Conservation (phyloP, 2,888 invertebrate species). For the Papilio protenor region DNA sequence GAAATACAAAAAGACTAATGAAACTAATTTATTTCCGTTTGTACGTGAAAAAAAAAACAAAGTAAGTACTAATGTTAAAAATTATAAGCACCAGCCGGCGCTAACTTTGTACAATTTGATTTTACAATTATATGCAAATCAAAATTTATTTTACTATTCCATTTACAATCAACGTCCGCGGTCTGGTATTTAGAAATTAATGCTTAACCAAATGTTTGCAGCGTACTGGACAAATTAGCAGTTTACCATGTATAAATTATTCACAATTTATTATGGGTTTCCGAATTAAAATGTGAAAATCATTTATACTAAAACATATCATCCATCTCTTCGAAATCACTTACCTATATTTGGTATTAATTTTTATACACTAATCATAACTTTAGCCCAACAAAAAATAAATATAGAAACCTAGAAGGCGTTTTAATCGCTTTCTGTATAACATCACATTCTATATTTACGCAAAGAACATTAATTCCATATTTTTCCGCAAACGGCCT, state of each 20-base stretch:
- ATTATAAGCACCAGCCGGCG: not conserved
- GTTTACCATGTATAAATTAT: not conserved
- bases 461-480: no score
- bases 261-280: not conserved
- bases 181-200: constrained; percentile 10
- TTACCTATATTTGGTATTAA: no score
- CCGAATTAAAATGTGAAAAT: not conserved
- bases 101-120: constrained; percentile 5
- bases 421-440: no score
- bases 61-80: not conserved
- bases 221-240: constrained; percentile 5
- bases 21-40: not conserved
- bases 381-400: no score
- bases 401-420: no score
- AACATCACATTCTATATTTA: no score
- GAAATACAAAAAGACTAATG: not conserved
- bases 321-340: no score
- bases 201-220: not conserved
- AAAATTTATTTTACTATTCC: constrained; percentile 19
- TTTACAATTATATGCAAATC: constrained; percentile 12
- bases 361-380: no score
- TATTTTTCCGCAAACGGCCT: no score
- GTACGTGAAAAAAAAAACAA: not conserved
- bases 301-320: not conserved
- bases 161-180: constrained; percentile 9